These are phyloP conservation scores for Spialia ferax DNA, from an alignment of 2,888 invertebrate species.

Conservation along the genomic window DNA sequence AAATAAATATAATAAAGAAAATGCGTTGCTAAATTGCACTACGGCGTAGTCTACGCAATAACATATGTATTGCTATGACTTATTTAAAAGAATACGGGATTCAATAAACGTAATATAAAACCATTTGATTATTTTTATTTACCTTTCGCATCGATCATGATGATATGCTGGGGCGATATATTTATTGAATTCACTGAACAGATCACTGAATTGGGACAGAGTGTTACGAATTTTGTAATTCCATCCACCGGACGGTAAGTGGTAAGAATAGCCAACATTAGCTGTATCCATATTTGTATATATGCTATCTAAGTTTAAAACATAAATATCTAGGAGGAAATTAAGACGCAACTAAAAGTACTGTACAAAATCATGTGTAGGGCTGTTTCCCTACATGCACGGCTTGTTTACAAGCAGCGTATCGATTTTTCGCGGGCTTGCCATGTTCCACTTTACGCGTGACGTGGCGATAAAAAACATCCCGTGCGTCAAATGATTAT, in stretches of 20 bases:
- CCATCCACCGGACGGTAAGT: conserved; percentile 93
- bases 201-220: conserved; percentile 95
- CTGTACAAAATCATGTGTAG: conserved; percentile 52
- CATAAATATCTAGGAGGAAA: conserved; percentile 52
- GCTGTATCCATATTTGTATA: conserved; percentile 79
- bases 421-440: conserved; percentile 71
- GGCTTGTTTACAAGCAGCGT: conserved; percentile 82
- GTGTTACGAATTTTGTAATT: conserved; percentile 92
- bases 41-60: not conserved
- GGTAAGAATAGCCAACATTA: conserved; percentile 94
- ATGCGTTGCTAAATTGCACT: no score
- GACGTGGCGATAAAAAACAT: conserved; percentile 43
- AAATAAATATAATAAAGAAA: no score
- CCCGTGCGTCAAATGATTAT: not conserved
- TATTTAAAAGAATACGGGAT: not conserved
- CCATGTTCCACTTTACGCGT: conserved; percentile 45
- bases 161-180: conserved; percentile 98
- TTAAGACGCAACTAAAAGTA: conserved; percentile 62
- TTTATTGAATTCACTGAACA: conserved; percentile 98
- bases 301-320: conserved; percentile 47
- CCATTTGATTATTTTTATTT: conserved; percentile 50
- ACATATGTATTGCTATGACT: not conserved
- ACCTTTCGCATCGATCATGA: conserved; percentile 98
- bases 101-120: not conserved
- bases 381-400: conserved; percentile 64